These are phyloP conservation scores for Upupa epops DNA, from an alignment of 2,113 vertebrate species.

Conservation along the genomic window DNA sequence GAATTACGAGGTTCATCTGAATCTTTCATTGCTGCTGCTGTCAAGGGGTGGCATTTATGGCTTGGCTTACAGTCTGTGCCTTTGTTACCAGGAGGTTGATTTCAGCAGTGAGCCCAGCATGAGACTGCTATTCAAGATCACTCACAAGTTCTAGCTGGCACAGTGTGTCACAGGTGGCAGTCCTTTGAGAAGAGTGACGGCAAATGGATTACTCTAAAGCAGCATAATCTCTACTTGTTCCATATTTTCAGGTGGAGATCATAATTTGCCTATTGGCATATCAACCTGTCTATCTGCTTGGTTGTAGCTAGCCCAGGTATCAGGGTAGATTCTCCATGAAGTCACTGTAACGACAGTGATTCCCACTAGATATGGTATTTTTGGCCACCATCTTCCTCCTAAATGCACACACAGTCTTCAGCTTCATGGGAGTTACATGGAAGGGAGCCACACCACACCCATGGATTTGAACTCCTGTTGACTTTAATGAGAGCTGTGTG, in stretches of 20 bases:
- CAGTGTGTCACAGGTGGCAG: not conserved
- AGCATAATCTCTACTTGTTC: not conserved
- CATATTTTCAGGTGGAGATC: not conserved
- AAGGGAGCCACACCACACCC: conserved; percentile 19
- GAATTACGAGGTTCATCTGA: not conserved
- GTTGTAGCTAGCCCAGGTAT: not conserved
- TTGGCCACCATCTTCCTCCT: not conserved
- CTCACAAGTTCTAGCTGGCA: not conserved
- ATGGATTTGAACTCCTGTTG: conserved; percentile 19
- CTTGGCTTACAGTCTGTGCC: not conserved
- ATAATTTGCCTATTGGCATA: not conserved
- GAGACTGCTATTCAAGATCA: not conserved
- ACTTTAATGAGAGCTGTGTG: not conserved
- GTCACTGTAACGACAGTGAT: not conserved
- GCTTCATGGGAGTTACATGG: not conserved
- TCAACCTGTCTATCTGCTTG: not conserved
- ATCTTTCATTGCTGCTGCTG: not conserved
- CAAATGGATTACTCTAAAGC: not conserved
- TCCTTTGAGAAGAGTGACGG: not conserved
- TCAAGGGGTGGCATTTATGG: not conserved
- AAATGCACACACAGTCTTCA: not conserved
- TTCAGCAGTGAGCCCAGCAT: not conserved
- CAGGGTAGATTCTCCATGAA: not conserved
- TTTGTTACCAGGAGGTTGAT: not conserved
- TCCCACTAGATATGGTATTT: not conserved